A percentile compares a stretch with the other conserved stretches of the same genome.
These are phyloP conservation scores for Lithosia quadra DNA, from an alignment of 2,888 invertebrate species.

Conservation along the genomic window DNA sequence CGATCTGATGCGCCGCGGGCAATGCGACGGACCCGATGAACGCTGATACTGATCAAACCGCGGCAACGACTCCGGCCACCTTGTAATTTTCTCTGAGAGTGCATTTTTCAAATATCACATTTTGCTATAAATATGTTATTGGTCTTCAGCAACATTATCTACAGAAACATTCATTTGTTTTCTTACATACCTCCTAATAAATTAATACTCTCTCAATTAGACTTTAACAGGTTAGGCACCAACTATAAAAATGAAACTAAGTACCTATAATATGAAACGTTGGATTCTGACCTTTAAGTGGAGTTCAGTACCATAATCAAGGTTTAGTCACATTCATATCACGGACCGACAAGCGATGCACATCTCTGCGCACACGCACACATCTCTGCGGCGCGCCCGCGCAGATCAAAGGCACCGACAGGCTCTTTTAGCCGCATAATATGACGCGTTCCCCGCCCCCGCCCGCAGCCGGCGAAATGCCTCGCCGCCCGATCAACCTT, in stretches of 20 bases:
- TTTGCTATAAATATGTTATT: constrained; percentile 36
- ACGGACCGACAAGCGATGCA: constrained; percentile 84
- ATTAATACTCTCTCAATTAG: constrained; percentile 53
- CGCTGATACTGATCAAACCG: constrained; percentile 73
- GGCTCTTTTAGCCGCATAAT: constrained; percentile 87
- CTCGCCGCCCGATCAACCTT: constrained; percentile 59
- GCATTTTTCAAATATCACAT: constrained; percentile 43
- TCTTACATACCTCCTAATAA: constrained; percentile 35
- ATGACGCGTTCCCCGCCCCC: constrained; percentile 83
- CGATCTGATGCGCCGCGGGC: constrained; percentile 76
- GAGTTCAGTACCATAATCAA: constrained; percentile 85
- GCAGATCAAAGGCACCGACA: constrained; percentile 86
- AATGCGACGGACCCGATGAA: constrained; percentile 75
- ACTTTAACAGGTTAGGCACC: constrained; percentile 54
- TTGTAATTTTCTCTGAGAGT: constrained; percentile 53
- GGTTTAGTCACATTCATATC: constrained; percentile 86
- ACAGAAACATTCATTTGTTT: constrained; percentile 49
- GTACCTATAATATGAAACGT: constrained; percentile 64
- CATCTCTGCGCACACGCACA: constrained; percentile 71
- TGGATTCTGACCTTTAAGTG: constrained; percentile 80
- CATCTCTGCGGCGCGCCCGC: constrained; percentile 66
- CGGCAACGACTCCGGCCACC: constrained; percentile 37
- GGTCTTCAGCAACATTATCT: constrained; percentile 33
- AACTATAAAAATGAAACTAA: constrained; percentile 62
- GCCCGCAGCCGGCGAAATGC: constrained; percentile 79